Conservation (phyloP, 2,113 vertebrate species). For the Nestor notabilis region DNA sequence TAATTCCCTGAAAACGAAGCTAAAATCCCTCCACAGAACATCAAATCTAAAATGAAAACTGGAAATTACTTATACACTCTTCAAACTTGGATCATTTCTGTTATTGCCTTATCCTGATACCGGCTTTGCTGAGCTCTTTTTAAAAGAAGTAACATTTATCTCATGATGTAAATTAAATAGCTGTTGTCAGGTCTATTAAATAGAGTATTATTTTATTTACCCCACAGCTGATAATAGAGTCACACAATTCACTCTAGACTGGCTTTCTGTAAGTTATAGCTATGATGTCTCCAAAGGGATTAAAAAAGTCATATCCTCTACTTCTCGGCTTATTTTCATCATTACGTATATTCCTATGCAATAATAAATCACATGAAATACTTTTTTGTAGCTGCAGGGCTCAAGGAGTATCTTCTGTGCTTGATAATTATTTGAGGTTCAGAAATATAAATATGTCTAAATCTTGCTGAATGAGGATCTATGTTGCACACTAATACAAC, state of each 20-base stretch:
- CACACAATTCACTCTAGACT: slow-evolving; percentile 22
- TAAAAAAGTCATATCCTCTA: slow-evolving; percentile 30
- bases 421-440: slow-evolving; percentile 29
- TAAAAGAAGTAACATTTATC: slow-evolving; percentile 10
- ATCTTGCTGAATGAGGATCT: background rate
- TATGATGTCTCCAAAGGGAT: slow-evolving; percentile 30
- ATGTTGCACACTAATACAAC: background rate
- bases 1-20: background rate
- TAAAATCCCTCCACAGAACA: background rate
- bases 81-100: background rate
- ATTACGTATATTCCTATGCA: background rate
- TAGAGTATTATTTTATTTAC: slow-evolving; percentile 52
- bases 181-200: slow-evolving; percentile 45
- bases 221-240: slow-evolving; percentile 3
- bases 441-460: slow-evolving; percentile 11
- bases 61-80: background rate
- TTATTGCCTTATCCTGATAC: background rate
- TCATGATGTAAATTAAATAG: slow-evolving; percentile 49
- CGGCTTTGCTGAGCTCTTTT: slow-evolving; percentile 6
- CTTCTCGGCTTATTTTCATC: slow-evolving; percentile 36
- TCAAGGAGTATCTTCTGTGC: background rate
- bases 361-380: slow-evolving; percentile 53
- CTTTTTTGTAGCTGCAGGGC: background rate
- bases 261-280: background rate
- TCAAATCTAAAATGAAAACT: background rate